A percentile compares a stretch with the other conserved stretches of the same genome.
Evolutionary conservation across 2,113 vertebrate genomes (phyloP).

Genomic region (Sprattus sprattus): DNA sequence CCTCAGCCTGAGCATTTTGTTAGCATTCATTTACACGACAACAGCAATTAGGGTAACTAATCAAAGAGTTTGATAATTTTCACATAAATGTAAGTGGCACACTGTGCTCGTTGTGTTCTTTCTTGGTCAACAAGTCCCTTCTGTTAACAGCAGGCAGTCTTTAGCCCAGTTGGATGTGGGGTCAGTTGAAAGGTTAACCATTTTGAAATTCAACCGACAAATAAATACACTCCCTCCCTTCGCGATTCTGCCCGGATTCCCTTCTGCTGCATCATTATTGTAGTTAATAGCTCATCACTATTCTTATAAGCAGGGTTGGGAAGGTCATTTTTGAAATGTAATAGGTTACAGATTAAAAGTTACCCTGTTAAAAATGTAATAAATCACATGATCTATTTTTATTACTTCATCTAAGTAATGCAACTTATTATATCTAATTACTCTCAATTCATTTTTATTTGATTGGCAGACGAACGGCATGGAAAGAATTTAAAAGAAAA

Average conservation of each 20-base stretch:
- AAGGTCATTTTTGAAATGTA: too few species aligned
- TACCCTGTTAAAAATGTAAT: too few species aligned
- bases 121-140: not conserved
- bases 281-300: too few species aligned
- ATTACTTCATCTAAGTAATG: too few species aligned
- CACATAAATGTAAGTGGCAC: not conserved
- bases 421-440: too few species aligned
- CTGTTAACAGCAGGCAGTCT: not conserved
- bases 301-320: too few species aligned
- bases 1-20: not conserved
- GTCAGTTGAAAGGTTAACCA: not conserved
- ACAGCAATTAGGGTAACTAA: not conserved
- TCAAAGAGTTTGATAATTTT: not conserved
- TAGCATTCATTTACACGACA: not conserved
- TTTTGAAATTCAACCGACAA: not conserved
- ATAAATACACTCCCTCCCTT: not conserved
- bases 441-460: too few species aligned
- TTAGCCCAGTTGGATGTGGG: not conserved
- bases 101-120: not conserved
- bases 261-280: not conserved
- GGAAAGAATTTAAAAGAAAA: too few species aligned
- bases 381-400: too few species aligned
- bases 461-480: too few species aligned
- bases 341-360: too few species aligned
- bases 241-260: not conserved